phyloP scores from a whole-genome alignment of 2,888 invertebrate genomes.

The Scaptomyza parva region DNA sequence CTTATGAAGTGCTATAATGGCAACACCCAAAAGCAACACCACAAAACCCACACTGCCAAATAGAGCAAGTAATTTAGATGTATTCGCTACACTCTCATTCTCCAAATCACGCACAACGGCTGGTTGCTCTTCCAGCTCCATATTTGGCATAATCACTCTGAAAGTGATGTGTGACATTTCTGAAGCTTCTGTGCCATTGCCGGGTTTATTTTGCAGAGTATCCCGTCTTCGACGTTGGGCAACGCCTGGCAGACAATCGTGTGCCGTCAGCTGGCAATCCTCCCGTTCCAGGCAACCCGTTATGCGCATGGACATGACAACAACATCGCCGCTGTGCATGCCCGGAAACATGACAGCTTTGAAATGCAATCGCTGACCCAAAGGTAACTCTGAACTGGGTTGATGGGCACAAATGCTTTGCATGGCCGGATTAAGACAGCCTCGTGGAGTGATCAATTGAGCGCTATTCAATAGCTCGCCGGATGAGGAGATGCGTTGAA shows the following conservation, averaged over 20 bases:
- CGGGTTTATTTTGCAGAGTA: background rate
- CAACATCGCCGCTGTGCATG: slow-evolving; percentile 86
- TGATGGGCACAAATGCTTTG: slow-evolving; percentile 85
- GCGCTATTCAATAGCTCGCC: slow-evolving; percentile 83
- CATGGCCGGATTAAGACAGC: slow-evolving; percentile 86
- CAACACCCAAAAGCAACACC: slow-evolving; percentile 65
- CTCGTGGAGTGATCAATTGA: slow-evolving; percentile 84
- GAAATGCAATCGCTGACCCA: slow-evolving; percentile 85
- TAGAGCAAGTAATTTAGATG: slow-evolving; percentile 53
- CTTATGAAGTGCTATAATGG: slow-evolving; percentile 67
- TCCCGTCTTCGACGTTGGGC: slow-evolving; percentile 71
- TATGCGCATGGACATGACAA: slow-evolving; percentile 86
- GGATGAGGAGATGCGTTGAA: slow-evolving; percentile 81
- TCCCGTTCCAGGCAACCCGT: slow-evolving; percentile 86
- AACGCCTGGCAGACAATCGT: slow-evolving; percentile 70
- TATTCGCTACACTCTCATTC: background rate
- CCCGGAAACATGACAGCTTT: slow-evolving; percentile 87
- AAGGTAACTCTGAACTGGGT: slow-evolving; percentile 84
- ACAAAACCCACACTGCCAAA: slow-evolving; percentile 75
- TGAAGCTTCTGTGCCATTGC: slow-evolving; percentile 74
- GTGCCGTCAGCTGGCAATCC: slow-evolving; percentile 85
- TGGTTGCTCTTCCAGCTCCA: slow-evolving; percentile 20
- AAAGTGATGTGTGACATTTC: slow-evolving; percentile 82
- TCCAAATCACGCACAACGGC: background rate
- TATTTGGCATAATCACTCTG: slow-evolving; percentile 72